These are phyloP conservation scores for Mormyrus proboscirostris DNA, from an alignment of 2,797 vertebrate genomes.

Conservation along the genomic window DNA sequence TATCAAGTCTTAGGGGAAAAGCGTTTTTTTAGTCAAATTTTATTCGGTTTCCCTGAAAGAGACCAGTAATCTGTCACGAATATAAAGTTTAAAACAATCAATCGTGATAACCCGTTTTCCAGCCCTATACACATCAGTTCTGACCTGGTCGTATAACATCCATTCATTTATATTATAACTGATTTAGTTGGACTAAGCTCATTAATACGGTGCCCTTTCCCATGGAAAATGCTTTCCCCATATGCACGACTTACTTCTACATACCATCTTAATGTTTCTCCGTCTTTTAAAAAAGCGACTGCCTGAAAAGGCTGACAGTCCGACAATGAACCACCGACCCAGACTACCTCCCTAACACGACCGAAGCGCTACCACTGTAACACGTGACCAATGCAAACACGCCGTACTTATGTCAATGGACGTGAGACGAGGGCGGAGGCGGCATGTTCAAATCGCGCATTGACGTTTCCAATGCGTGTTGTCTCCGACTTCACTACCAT, in stretches of 20 bases:
- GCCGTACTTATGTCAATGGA: background rate
- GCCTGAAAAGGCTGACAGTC: background rate
- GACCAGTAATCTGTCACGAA: background rate
- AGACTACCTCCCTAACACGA: background rate
- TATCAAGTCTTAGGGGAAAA: background rate
- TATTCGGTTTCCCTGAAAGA: background rate
- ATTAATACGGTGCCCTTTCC: background rate
- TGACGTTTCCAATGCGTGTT: background rate
- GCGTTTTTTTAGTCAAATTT: background rate
- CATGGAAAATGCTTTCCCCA: background rate
- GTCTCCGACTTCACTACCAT: background rate
- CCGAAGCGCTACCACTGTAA: background rate
- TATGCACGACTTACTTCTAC: background rate
- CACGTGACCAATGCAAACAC: constrained; percentile 7
- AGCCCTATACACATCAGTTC: background rate
- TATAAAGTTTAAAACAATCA: background rate
- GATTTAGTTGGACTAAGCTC: background rate
- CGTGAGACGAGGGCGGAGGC: background rate
- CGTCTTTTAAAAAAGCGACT: background rate
- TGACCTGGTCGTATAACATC: background rate
- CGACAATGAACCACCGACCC: background rate
- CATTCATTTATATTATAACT: background rate
- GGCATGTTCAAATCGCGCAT: background rate
- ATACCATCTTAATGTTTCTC: background rate
- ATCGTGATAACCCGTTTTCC: background rate